Evolutionary conservation across 2,113 vertebrate genomes (phyloP), one percentile per base, ranked within the genome.

Genomic region (Rhabdornis inornatus): DNA sequence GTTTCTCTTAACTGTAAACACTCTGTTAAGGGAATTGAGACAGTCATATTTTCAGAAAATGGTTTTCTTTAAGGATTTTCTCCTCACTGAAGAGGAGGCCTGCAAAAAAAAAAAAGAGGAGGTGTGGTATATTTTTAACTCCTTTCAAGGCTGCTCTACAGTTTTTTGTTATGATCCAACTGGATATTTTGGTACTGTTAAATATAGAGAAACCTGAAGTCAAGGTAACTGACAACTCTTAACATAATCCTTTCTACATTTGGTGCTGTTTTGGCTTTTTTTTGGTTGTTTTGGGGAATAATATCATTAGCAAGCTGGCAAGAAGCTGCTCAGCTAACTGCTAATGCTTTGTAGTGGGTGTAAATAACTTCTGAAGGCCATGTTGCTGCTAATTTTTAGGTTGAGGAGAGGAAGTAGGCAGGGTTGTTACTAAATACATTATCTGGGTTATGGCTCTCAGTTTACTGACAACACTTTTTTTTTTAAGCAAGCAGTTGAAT

Each of bases 381-480:
- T 22, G 22, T 68, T 95, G 71, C n/a, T 83, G 44, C 37, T 91
- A 7, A 60, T 69, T 91, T 91, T 94, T 53, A 65, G 87, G 70
- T 50, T 72, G 82, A 78, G 47, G 75, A 65, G 55, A 94, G 79
- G 93, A 91, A 87, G 82, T 76, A 95, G 89, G 77, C 87, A 92
- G 84, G 39, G 53, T 85, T 94, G 90, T 95, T 95, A 69, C 74
- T 90, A 91, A 91, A 91, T 87, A 19, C 59, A 42, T 90, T 92
- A 89, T 95, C 78, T 96, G 79, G 91, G 91, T 95, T 94, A 90
- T 69, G 39, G 66, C 63, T 80, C 56, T 91, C 21, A 24, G 61
- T 64, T 95, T 92, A 84, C 78, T 65, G 78, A 57, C 59, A 82
- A 53, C 14, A 10, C 6, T 64, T 13, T 15, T 57, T 86, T 85